These are phyloP conservation scores for Zoanthus solanderi DNA, from an alignment of 92 coral and sea anemone genomes.

Conservation along the genomic window DNA sequence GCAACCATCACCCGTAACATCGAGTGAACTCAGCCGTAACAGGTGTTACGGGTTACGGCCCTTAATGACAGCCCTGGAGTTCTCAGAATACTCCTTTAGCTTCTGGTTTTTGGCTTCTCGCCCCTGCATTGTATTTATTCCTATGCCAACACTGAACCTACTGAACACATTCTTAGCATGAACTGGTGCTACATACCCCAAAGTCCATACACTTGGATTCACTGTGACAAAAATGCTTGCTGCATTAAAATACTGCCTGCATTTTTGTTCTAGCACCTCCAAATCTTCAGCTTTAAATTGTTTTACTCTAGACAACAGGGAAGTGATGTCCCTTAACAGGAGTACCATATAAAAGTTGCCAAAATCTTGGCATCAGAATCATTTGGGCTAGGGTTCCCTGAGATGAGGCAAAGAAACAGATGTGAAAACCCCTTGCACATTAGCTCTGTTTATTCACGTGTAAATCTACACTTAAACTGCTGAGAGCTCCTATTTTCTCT, in stretches of 20 bases:
- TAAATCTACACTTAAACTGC: constrained; percentile 49
- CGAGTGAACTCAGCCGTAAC: no score
- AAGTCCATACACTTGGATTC: constrained; percentile 40
- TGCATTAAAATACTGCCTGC: constrained; percentile 28
- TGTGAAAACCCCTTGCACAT: constrained; percentile 55
- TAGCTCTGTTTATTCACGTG: constrained; percentile 58
- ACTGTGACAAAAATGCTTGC: constrained; percentile 28
- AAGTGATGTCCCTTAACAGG: constrained; percentile 32
- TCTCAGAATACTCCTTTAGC: constrained; percentile 36
- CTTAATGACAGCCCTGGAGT: neutral
- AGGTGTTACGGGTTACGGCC: no score
- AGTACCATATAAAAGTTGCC: constrained; percentile 7
- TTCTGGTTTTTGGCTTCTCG: constrained; percentile 34
- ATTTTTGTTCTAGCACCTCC: constrained; percentile 6
- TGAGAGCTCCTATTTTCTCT: constrained; percentile 42
- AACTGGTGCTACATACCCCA: constrained; percentile 43
- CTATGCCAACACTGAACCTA: constrained; percentile 19
- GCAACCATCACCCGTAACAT: no score
- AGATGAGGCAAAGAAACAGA: constrained; percentile 11
- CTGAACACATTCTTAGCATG: constrained; percentile 32
- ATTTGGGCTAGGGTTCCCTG: constrained; percentile 22
- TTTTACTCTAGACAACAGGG: constrained; percentile 29
- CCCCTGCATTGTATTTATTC: constrained; percentile 19
- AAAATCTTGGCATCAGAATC: constrained; percentile 14
- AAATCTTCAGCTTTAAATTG: constrained; percentile 15